Conservation (phyloP, 2,888 invertebrate genomes). For the Alsophila aescularia region DNA sequence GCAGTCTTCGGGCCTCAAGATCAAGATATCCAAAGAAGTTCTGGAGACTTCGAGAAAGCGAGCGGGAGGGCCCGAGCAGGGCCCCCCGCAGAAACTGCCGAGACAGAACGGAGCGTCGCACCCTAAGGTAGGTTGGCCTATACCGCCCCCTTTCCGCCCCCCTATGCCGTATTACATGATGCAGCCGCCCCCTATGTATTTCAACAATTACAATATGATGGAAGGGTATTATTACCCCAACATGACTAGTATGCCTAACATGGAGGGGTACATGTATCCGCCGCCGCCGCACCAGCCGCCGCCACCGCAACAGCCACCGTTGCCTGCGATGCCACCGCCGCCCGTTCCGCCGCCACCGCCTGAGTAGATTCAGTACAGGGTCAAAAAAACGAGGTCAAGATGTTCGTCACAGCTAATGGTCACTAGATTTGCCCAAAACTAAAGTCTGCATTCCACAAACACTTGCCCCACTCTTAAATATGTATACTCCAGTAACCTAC, state of each 20-base stretch:
- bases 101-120: conserved; percentile 71
- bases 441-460: too few relatives aligned
- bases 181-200: conserved; percentile 66
- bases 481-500: too few relatives aligned
- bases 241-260: conserved; percentile 54
- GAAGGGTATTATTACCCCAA: conserved; percentile 67
- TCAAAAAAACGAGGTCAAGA: too few relatives aligned
- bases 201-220: conserved; percentile 58
- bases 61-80: conserved; percentile 48
- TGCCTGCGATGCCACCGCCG: conserved; percentile 86
- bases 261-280: conserved; percentile 34
- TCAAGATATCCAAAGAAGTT: conserved; percentile 92
- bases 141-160: conserved; percentile 62
- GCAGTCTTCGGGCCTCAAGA: conserved; percentile 85
- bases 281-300: conserved; percentile 37
- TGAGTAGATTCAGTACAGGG: neutral
- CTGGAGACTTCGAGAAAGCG: conserved; percentile 82
- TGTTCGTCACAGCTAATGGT: too few relatives aligned
- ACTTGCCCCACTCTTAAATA: too few relatives aligned
- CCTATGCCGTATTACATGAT: conserved; percentile 72
- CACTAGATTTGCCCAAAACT: too few relatives aligned
- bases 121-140: conserved; percentile 77
- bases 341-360: conserved; percentile 50
- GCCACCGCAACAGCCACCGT: conserved; percentile 71
- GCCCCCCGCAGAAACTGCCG: conserved; percentile 64